A percentile compares a stretch with the other conserved stretches of the same genome.
Conservation (phyloP, 2,888 invertebrate genomes). For the Halictus ligatus region DNA sequence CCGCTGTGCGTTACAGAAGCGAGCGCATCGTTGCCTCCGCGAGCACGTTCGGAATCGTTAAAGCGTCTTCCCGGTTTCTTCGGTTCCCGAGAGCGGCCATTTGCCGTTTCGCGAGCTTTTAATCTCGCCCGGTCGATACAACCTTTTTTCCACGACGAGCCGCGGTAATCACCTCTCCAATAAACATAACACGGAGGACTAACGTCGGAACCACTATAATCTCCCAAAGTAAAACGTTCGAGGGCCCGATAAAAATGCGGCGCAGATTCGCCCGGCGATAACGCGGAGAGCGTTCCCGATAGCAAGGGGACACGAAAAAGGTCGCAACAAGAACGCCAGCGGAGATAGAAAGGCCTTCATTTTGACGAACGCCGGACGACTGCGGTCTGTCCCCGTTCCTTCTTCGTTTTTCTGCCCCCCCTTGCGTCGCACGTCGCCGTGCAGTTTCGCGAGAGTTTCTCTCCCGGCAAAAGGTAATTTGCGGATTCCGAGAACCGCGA, state of each 20-base stretch:
- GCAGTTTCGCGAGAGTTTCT: neutral
- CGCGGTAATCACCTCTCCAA: slow-evolving; percentile 20
- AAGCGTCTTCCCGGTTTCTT: neutral
- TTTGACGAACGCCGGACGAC: slow-evolving; percentile 40
- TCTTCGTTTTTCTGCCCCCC: neutral
- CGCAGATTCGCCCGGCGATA: slow-evolving; percentile 34
- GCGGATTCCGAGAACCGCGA: slow-evolving; percentile 27
- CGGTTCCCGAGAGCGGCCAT: neutral
- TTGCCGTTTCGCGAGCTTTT: neutral
- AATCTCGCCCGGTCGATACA: neutral
- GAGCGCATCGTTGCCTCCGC: neutral
- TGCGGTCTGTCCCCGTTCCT: neutral
- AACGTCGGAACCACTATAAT: slow-evolving; percentile 34
- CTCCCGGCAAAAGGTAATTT: slow-evolving; percentile 28
- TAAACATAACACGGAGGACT: slow-evolving; percentile 24
- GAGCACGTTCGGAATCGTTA: neutral
- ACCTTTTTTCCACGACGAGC: neutral
- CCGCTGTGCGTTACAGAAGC: neutral
- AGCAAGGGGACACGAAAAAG: slow-evolving; percentile 10
- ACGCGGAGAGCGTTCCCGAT: neutral
- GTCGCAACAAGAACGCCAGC: slow-evolving; percentile 1
- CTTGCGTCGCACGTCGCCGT: neutral
- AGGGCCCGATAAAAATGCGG: slow-evolving; percentile 36
- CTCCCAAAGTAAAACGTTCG: slow-evolving; percentile 36
- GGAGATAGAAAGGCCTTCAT: slow-evolving; percentile 33